Percentiles rank a stretch among this genome's conserved stretches.
Conservation (phyloP, 2,888 invertebrate genomes). For the Melikaiella ostensackeni region DNA sequence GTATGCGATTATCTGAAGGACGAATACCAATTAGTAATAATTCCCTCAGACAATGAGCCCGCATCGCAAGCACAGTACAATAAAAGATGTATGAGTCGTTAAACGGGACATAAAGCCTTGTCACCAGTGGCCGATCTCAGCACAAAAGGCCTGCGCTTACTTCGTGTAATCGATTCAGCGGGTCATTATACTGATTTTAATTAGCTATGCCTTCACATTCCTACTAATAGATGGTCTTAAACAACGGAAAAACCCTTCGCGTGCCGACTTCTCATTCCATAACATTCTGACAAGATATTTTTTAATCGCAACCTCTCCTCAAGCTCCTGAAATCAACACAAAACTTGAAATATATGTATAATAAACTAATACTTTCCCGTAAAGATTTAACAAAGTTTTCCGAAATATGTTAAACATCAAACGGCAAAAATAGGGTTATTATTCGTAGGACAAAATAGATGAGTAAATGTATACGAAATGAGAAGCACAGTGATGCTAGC, state of each 20-base stretch:
- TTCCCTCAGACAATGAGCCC: constrained; percentile 69
- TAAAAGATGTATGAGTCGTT: constrained; percentile 48
- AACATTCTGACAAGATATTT: background rate
- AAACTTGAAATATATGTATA: background rate
- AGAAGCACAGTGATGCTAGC: too few species aligned
- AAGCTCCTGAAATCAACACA: background rate
- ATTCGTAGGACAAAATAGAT: too few species aligned
- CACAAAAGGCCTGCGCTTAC: constrained; percentile 51
- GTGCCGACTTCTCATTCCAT: background rate
- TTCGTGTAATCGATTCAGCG: constrained; percentile 44
- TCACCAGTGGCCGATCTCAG: constrained; percentile 50
- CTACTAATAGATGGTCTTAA: constrained; percentile 29
- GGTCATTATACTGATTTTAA: constrained; percentile 40
- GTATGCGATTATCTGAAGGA: constrained; percentile 64
- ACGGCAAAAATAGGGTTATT: too few species aligned
- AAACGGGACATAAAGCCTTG: constrained; percentile 44
- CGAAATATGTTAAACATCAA: background rate
- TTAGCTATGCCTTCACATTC: constrained; percentile 28
- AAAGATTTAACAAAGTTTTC: background rate
- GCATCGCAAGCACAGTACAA: constrained; percentile 59
- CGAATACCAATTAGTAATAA: constrained; percentile 71
- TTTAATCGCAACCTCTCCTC: background rate
- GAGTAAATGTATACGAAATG: too few species aligned
- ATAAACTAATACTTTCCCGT: too few species aligned
- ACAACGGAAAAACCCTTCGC: constrained; percentile 6